Percentiles rank a stretch among this genome's conserved stretches.
phyloP scores from a whole-genome alignment of 2,888 invertebrate genomes.

The Lysandra coridon region DNA sequence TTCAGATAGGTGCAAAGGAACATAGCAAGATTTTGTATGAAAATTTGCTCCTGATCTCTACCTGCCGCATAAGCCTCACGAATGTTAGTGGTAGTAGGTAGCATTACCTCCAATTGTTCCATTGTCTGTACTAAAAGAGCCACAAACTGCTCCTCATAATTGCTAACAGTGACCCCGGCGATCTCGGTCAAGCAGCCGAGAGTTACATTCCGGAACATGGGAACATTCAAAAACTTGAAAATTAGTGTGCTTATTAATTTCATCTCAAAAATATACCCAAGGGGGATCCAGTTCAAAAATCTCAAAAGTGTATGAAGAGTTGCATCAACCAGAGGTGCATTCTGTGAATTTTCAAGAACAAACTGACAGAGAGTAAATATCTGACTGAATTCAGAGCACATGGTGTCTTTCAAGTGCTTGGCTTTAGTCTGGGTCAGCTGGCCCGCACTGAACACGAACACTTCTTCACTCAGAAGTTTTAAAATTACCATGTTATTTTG shows the following conservation, averaged over 20 bases:
- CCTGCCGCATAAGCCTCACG: constrained; percentile 96
- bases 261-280: constrained; percentile 99
- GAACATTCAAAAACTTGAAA: constrained; percentile 98
- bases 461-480: constrained; percentile 98
- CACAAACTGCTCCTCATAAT: constrained; percentile 96
- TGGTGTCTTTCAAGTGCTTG: constrained; percentile 98
- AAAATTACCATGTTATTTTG: constrained; percentile 99
- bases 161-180: constrained; percentile 92
- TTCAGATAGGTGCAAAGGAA: constrained; percentile 98
- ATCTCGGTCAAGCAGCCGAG: constrained; percentile 99
- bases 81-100: constrained; percentile 95
- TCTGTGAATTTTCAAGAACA: constrained; percentile 98
- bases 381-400: constrained; percentile 99
- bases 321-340: constrained; percentile 96
- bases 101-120: constrained; percentile 94
- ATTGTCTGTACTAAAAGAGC: constrained; percentile 95
- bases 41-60: constrained; percentile 98
- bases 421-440: constrained; percentile 99
- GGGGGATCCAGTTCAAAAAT: constrained; percentile 99
- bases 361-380: constrained; percentile 99
- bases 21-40: constrained; percentile 98
- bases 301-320: constrained; percentile 97
- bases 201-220: constrained; percentile 98
- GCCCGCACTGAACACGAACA: constrained; percentile 99
- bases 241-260: constrained; percentile 96